These are phyloP conservation scores for Chionis minor DNA, from an alignment of 2,113 vertebrate genomes.

Conservation along the genomic window DNA sequence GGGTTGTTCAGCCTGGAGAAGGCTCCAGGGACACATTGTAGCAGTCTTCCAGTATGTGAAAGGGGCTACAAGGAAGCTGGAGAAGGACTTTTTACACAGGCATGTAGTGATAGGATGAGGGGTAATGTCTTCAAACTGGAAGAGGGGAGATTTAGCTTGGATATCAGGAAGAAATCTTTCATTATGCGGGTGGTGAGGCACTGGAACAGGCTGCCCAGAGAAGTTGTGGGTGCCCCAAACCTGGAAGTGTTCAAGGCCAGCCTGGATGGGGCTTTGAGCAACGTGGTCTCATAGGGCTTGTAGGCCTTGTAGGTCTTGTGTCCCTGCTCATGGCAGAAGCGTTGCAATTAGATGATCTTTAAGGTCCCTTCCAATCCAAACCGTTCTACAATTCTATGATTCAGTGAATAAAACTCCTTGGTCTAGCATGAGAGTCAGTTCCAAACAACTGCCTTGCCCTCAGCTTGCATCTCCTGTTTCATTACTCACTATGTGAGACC, in stretches of 20 bases:
- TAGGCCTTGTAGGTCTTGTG: too few species aligned
- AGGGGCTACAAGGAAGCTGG: not conserved
- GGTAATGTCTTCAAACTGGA: not conserved
- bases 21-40: not conserved
- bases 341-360: not conserved
- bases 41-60: not conserved
- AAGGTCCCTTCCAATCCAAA: not conserved
- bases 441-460: not conserved
- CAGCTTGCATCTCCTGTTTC: not conserved
- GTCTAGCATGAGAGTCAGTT: not conserved
- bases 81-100: not conserved
- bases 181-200: not conserved
- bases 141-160: not conserved
- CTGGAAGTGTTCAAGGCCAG: not conserved
- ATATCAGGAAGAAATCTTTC: not conserved
- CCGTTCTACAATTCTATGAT: not conserved
- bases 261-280: not conserved
- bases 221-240: not conserved
- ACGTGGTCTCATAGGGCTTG: not conserved
- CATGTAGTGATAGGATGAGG: not conserved
- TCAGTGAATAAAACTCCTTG: not conserved
- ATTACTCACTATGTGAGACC: not conserved
- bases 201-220: not conserved
- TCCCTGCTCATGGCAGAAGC: not conserved
- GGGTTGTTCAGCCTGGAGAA: not conserved